Base-by-base conservation (phyloP, 1,140 invertebrate genomes). In the Eupeodes corollae region DNA sequence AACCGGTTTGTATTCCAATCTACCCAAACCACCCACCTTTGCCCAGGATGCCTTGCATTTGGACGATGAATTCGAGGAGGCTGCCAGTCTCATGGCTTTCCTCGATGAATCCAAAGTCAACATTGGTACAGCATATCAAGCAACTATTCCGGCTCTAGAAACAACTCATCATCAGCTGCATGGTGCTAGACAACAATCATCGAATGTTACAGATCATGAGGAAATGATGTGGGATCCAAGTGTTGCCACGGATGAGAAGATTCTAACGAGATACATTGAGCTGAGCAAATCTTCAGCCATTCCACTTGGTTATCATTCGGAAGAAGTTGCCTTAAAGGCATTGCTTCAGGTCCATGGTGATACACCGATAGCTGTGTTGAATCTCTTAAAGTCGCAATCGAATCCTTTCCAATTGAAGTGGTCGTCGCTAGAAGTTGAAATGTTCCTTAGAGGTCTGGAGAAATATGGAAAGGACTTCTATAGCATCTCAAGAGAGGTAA, bases 391-490 rank as follows among this genome's bases (percentile, higher is more conserved):
- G 50, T 77, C 78, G 5, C 80, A 79, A 9, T 82, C 83, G 16
- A 73, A 76, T 45, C 73, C 90, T 48, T 82, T 88, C 53, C 73
- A 76, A 49, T 79, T 84, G 53, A 86, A 93, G 67, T 98, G 93
- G 93, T 82, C 81, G 40, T 74, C 80, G 34, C 77, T 84, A 46
- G 91, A 97, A 74, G 86, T 96, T 53, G 84, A 89, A 59, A 71
- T 76, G 50, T 98, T 95, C 74, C 81, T 94, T 56, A 81, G 88
- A 46, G 88, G 84, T 21, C 75, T 98, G 41, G 74, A 88, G 51
- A 89, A 88, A 63, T 81, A 83, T 70, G 91, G 95, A 67, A 98
- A 98, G 67, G 90, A 98, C 71, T 98, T 98, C 73, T 79, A 77
- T 57, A 80, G 76, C 60, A 88, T 98, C 65, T 77, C 92, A 10